Evolutionary conservation across 2,888 invertebrate species (phyloP), one percentile per base, ranked within the genome.

Genomic region (Hypomecis punctinalis): DNA sequence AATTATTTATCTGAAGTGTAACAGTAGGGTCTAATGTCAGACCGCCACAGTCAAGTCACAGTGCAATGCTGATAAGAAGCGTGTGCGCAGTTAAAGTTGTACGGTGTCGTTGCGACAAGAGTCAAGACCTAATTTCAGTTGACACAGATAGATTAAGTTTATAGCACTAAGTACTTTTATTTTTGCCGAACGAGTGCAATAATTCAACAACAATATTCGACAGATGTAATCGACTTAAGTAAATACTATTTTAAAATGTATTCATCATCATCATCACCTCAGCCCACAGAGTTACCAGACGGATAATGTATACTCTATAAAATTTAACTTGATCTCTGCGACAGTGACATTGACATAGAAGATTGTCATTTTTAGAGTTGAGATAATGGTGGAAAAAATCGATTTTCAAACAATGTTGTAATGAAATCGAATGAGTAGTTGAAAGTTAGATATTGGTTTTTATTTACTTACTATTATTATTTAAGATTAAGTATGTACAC

Each of bases 1-100:
- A 9, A n/a, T 8, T 39, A 49, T 68, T 47, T 73, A 76, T 77
- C 76, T 73, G 11, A 70, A 70, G 71, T 74, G 75, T 70, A 71
- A 72, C 13, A 71, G 51, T 72, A 76, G 74, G 73, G 75, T 74
- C 72, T 48, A 45, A 48, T 68, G 61, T 59, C 45, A 52, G 59
- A 46, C 47, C 46, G 61, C 46, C n/a, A 48, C 35, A 35, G 13
- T 58, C 53, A 54, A 48, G 48, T 54, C 53, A 56, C 40, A 37
- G 43, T 48, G 42, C 47, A 35, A 10, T 48, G 40, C n/a, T 46
- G 65, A 65, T 65, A 61, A 56, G 36, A 23, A 51, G 33, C 47
- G 37, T 42, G 46, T 56, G 11, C 55, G 45, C 45, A 64, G 49
- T 59, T 53, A 57, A 46, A 6, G 35, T 6, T 5, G 48, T n/a